Evolutionary conservation across 2,888 invertebrate genomes (phyloP), one percentile per base, ranked within the genome.

Genomic region (Rotaria macrura): DNA sequence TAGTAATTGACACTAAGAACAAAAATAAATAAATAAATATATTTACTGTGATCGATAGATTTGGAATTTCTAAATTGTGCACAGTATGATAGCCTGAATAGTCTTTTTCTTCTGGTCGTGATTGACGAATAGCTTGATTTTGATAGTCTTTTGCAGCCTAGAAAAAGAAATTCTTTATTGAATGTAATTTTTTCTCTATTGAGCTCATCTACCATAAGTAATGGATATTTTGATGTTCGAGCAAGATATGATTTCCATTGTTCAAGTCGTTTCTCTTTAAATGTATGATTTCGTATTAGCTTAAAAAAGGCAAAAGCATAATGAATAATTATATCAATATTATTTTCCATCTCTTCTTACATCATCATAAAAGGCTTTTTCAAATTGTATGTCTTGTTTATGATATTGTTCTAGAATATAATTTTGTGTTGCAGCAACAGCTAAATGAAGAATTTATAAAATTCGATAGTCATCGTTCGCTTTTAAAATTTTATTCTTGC

Each of bases 61-160:
- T 86, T 17, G 86, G 86, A 57, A 86, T 86, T 84, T 86, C 86
- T 23, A 86, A 49, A 86, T 86, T 86, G 54, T 86, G 86, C 0
- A 85, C 43, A 20, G 86, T 86, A 54, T 86, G 84, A 40, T 83
- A 86, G 23, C 54, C 55, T 20, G 54, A 52, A 20, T 74, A 57
- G 43, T 84, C 84, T 74, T 52, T 74, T 65, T 86, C 86, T 55
- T 84, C 84, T 47, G 84, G 86, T 40, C 86, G 49, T 34, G 86
- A 86, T n/a, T 86, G 84, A 47, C 84, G 84, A n/a, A 86, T 84
- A 9, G 86, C 84, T 55, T 74, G 47, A 84, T 74, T 74, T 57
- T 86, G 86, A 43, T 86, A 84, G 47, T 86, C 86, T 84, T 86
- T 79, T 12, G 79, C 79, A 2, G 79, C 79, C 79, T 79, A 79